Base-by-base conservation (phyloP, 2,113 vertebrate species). In the Plecturocebus donacophilus region DNA sequence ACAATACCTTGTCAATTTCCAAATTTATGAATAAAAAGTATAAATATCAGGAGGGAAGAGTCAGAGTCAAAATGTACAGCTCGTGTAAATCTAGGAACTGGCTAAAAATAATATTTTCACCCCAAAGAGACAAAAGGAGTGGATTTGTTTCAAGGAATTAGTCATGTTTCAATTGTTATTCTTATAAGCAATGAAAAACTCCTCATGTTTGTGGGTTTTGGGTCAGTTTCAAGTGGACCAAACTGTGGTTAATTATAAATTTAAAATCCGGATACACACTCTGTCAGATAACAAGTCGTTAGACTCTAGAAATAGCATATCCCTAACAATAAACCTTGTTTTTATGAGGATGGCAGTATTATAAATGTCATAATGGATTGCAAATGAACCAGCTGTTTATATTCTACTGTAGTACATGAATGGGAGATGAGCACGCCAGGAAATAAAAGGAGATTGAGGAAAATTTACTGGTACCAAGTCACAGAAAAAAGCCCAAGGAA, bases 1-100 rank as follows among this genome's bases (percentile, higher is more conserved):
- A 96, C 84, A 98, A 97, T 91, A 61, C 13, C 54, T 83, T 97
- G 83, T 97, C 80, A 98, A 95, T 98, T 98, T 95, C 87, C 90
- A 98, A 97, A 9, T 89, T 96, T 96, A 96, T 96, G 79, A 84
- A 95, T 96, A 97, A 98, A n/a, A 98, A 97, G 76, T 84, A 8
- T 93, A 98, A 98, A 97, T 87, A 96, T 66, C 3, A 89, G 96
- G 94, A 96, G 25, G 47, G 47, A 97, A 42, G 64, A 91, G 38
- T 35, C 8, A 47, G 66, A 96, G 64, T 95, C 97, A 95, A 97
- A 98, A 96, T 0, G 42, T 82, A 97, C 92, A 83, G 52, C 42
- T 94, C 95, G 49, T n/a, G 0, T 91, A 97, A 98, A 98, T 95
- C n/a, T 16, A 97, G 81, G 42, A 96, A 87, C 14, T 23, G 85